Evolutionary conservation across 2,888 invertebrate species (phyloP).

Genomic region (Copidosoma aretas): DNA sequence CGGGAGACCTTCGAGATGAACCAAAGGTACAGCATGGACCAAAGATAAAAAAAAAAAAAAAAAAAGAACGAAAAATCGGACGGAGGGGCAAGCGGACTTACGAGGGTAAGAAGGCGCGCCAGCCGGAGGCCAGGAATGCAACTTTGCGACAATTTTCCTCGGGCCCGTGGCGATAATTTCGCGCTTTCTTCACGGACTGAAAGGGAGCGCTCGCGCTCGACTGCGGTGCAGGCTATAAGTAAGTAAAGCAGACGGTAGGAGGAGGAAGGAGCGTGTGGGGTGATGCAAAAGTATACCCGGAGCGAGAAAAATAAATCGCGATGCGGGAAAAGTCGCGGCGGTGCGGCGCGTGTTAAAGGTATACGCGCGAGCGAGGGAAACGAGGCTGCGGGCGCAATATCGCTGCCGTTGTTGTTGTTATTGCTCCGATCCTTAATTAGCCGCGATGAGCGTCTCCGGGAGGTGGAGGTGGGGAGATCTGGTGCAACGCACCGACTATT

Average conservation of each 20-base stretch:
- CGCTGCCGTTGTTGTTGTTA: too few relatives aligned
- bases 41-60: neutral
- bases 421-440: slow-evolving; percentile 25
- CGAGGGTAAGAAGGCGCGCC: slow-evolving; percentile 45
- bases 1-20: neutral
- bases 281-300: too few relatives aligned
- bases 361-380: too few relatives aligned
- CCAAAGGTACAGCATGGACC: neutral
- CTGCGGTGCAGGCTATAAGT: too few relatives aligned
- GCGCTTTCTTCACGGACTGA: slow-evolving; percentile 55
- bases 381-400: neutral
- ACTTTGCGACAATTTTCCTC: slow-evolving; percentile 49
- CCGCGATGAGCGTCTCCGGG: slow-evolving; percentile 17
- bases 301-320: too few relatives aligned
- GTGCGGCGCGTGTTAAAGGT: too few relatives aligned
- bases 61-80: neutral
- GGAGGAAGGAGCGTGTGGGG: too few relatives aligned
- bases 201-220: slow-evolving; percentile 3
- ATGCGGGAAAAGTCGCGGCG: too few relatives aligned
- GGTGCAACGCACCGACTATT: slow-evolving; percentile 19
- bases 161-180: slow-evolving; percentile 52
- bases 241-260: too few relatives aligned
- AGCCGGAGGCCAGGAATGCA: too few relatives aligned
- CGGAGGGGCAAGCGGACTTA: neutral
- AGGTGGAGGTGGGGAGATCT: slow-evolving; percentile 7